Evolutionary conservation across 2,888 invertebrate species (phyloP).

Genomic region (Schizaphis graminum): DNA sequence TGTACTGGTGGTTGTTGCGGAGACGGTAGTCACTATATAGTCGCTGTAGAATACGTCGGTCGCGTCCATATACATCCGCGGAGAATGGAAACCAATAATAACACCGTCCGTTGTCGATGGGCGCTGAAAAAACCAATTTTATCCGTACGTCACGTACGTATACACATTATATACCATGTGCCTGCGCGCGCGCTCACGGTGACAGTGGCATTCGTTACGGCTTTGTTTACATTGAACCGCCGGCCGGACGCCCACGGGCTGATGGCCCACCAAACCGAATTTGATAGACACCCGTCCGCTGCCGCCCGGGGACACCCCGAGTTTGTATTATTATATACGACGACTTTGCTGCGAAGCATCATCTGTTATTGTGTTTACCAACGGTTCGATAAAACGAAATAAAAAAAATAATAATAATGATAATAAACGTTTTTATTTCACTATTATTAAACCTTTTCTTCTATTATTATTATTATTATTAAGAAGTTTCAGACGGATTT

Average conservation of each 20-base stretch:
- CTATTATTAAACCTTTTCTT: background rate
- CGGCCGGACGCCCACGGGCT: constrained; percentile 52
- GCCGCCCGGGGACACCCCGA: constrained; percentile 28
- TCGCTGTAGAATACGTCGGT: background rate
- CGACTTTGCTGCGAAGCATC: background rate
- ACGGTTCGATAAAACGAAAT: background rate
- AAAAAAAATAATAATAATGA: background rate
- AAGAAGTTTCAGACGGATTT: background rate
- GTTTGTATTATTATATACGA: constrained; percentile 23
- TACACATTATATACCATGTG: constrained; percentile 20
- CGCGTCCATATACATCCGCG: background rate
- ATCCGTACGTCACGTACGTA: constrained; percentile 61
- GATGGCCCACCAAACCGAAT: constrained; percentile 51
- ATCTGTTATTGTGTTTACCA: background rate
- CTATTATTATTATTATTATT: background rate
- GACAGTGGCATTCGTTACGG: constrained; percentile 64
- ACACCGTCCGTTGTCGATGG: constrained; percentile 22
- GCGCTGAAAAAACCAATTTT: constrained; percentile 57
- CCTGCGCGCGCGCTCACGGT: constrained; percentile 28
- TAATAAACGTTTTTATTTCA: background rate
- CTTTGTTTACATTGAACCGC: constrained; percentile 64
- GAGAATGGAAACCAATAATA: constrained; percentile 58
- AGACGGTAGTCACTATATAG: background rate
- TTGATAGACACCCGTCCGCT: constrained; percentile 47
- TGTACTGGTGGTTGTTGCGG: background rate